Evolutionary conservation across 2,113 vertebrate genomes (phyloP), one percentile per base, ranked within the genome.

Genomic region (Pteronura brasiliensis): DNA sequence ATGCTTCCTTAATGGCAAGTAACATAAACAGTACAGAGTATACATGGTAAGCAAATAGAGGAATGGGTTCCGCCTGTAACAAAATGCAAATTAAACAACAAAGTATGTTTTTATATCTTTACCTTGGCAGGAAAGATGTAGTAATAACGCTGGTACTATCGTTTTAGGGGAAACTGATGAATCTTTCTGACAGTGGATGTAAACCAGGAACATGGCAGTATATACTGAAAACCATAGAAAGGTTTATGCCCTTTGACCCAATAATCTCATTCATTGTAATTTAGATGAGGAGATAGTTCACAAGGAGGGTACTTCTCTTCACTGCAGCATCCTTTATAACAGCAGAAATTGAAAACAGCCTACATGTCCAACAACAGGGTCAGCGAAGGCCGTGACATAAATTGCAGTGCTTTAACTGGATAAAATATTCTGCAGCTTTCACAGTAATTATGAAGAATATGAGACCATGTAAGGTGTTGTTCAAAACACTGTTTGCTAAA

Each of bases 61-160:
- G 44, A 25, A 82, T 91, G 79, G 39, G 34, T 81, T 95, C 25
- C 39, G 4, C 15, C 29, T 74, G 3, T 7, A 76, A 61, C 39
- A 85, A 95, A 90, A 69, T 82, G 95, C n/a, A 88, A 81, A 81
- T 96, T 74, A 92, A 96, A 88, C 55, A 42, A 52, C 57, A 14
- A 93, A 20, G 42, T 79, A 55, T 61, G n/a, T 49, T 80, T 92
- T 96, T 88, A 42, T 49, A 72, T 90, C 80, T 87, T 79, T 83
- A 93, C 85, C 9, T 76, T 69, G n/a, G n/a, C 39, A 81, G 93
- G 59, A 36, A 88, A 55, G 18, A 39, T 88, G 18, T 55, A 36
- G 49, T 29, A 85, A 88, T 59, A 67, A 79, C 25, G 92, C 15
- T 52, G 8, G 42, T n/a, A 42, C n/a, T 77, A 67, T 36, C 27